Evolutionary conservation across 37 sponge, comb jelly and placozoan species (phyloP).

Genomic region (Beroe ovata): DNA sequence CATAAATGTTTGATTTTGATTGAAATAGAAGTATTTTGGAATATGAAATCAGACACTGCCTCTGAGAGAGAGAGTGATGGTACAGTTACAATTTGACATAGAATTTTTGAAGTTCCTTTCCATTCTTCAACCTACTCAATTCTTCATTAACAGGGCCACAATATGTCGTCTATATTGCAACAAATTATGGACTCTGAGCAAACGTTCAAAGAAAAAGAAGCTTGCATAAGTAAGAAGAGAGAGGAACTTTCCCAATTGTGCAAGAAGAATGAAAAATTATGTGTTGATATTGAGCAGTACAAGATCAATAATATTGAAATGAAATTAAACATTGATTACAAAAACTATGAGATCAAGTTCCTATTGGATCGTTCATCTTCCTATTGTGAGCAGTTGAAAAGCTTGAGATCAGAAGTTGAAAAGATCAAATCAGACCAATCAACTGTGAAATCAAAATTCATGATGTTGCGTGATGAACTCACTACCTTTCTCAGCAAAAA

Average conservation of each 20-base stretch:
- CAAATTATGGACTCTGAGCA: background rate
- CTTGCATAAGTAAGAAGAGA: background rate
- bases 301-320: background rate
- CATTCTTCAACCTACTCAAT: no score
- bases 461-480: background rate
- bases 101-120: no score
- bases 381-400: background rate
- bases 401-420: background rate
- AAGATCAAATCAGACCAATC: background rate
- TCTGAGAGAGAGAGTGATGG: no score
- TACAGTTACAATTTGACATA: no score
- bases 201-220: background rate
- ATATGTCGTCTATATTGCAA: background rate
- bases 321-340: background rate
- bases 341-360: background rate
- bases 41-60: no score
- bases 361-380: background rate
- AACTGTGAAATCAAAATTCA: no score
- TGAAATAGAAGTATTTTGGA: no score
- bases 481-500: background rate
- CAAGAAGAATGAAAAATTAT: background rate
- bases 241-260: background rate
- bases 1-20: no score
- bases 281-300: background rate
- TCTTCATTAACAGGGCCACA: no score